These are phyloP conservation scores for Amaurobius ferox DNA, from an alignment of 2,888 invertebrate genomes.

Conservation along the genomic window DNA sequence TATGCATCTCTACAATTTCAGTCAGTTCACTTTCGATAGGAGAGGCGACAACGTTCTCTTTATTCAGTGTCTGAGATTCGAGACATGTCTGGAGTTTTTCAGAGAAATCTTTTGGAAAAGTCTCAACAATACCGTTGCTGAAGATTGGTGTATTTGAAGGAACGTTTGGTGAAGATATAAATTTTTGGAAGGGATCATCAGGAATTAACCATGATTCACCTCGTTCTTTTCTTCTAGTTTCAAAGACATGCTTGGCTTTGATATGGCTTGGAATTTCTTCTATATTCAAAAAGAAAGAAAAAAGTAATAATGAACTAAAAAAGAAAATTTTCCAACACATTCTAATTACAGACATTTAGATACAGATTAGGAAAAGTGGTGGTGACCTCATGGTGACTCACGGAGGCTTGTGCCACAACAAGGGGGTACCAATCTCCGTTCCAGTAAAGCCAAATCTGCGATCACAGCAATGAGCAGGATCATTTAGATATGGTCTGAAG, in stretches of 20 bases:
- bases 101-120: neutral
- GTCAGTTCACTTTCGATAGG: conserved; percentile 8
- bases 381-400: too few relatives aligned
- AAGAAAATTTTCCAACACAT: too few relatives aligned
- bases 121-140: too few relatives aligned
- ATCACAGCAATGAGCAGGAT: too few relatives aligned
- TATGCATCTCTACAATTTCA: conserved; percentile 21
- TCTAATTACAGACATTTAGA: too few relatives aligned
- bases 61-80: neutral
- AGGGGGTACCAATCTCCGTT: too few relatives aligned
- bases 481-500: too few relatives aligned
- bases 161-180: conserved; percentile 37
- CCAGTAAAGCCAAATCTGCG: too few relatives aligned
- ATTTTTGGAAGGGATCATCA: conserved; percentile 21
- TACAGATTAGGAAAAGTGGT: too few relatives aligned
- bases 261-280: conserved; percentile 36
- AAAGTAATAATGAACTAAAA: neutral
- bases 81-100: too few relatives aligned
- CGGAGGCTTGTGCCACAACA: too few relatives aligned
- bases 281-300: conserved; percentile 15
- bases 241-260: conserved; percentile 21
- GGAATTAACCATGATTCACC: conserved; percentile 62
- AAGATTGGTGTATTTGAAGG: too few relatives aligned
- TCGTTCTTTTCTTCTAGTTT: conserved; percentile 39
- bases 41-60: neutral